A percentile compares a stretch with the other conserved stretches of the same genome.
These are phyloP conservation scores for Petaurus breviceps DNA, from an alignment of 2,113 vertebrate species.

Conservation along the genomic window DNA sequence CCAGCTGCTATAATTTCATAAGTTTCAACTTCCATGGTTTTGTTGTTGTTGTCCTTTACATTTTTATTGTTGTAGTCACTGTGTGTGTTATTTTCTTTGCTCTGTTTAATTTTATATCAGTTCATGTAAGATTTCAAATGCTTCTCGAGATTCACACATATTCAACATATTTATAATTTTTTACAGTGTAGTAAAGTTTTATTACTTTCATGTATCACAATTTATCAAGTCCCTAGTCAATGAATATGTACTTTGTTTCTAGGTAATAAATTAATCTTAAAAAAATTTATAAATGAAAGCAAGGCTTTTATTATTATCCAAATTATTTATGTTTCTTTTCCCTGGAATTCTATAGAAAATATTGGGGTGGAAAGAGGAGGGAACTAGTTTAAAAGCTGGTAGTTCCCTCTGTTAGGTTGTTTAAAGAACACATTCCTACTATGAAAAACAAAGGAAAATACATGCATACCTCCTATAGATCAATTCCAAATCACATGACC, in stretches of 20 bases:
- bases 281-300: neutral
- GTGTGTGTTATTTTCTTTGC: neutral
- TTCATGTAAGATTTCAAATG: neutral
- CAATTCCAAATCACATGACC: no score
- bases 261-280: neutral
- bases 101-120: neutral
- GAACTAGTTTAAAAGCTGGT: neutral
- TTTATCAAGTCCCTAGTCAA: neutral
- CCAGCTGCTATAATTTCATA: neutral
- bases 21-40: neutral
- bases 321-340: conserved; percentile 5
- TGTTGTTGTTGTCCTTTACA: neutral
- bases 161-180: no score
- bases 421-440: neutral
- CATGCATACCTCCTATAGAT: neutral
- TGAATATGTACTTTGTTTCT: neutral
- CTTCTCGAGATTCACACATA: neutral
- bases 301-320: neutral
- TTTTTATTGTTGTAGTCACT: neutral
- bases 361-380: neutral
- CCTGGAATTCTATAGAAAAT: neutral
- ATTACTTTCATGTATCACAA: neutral
- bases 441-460: neutral
- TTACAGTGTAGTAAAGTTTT: no score
- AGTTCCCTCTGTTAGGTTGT: neutral